A percentile compares a stretch with the other conserved stretches of the same genome.
These are phyloP conservation scores for Araneus ventricosus DNA, from an alignment of 1,140 invertebrate species.

Conservation along the genomic window DNA sequence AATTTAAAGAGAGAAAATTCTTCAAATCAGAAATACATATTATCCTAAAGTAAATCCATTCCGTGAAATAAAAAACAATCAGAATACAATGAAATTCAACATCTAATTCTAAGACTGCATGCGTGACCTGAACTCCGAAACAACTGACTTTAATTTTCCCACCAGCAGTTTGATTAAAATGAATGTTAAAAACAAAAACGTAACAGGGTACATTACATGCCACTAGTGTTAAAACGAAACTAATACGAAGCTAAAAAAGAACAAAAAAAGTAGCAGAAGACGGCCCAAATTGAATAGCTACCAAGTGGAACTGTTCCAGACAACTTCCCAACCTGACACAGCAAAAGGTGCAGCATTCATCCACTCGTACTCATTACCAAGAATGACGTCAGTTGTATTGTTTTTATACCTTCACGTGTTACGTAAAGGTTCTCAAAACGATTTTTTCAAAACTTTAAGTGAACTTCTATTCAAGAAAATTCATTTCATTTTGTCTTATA, in stretches of 20 bases:
- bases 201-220: not conserved
- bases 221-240: not conserved
- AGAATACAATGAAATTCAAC: too few species aligned
- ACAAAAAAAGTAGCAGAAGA: not conserved
- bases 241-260: not conserved
- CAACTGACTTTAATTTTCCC: not conserved
- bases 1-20: too few species aligned
- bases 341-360: not conserved
- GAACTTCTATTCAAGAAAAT: too few species aligned
- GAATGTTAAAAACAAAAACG: not conserved
- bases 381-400: not conserved
- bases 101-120: too few species aligned
- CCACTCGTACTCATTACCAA: not conserved
- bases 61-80: too few species aligned
- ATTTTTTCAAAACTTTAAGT: not conserved
- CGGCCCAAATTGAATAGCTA: not conserved
- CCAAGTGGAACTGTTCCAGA: not conserved
- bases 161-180: not conserved
- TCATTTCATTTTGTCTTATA: too few species aligned
- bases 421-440: not conserved
- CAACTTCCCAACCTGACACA: not conserved
- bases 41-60: too few species aligned
- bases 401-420: not conserved
- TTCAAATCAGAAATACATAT: too few species aligned
- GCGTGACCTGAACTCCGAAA: not conserved